phyloP scores from a whole-genome alignment of 2,797 vertebrate species.

The Malurus leucopterus region DNA sequence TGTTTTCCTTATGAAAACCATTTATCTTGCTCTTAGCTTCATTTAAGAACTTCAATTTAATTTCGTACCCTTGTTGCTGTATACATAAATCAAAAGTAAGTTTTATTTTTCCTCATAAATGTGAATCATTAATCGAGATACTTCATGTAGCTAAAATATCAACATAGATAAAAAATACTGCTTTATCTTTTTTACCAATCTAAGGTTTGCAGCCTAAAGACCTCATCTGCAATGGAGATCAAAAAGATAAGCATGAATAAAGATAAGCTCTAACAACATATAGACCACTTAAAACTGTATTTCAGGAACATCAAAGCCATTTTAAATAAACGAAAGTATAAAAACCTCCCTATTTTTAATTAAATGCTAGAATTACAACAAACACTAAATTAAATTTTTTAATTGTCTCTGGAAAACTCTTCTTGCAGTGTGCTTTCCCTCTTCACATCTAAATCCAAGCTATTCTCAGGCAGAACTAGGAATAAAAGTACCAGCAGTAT shows the following conservation, averaged over 20 bases:
- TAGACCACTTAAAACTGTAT: background rate
- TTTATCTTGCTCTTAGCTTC: background rate
- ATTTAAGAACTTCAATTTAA: background rate
- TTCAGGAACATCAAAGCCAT: background rate
- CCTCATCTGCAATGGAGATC: background rate
- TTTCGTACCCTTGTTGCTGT: background rate
- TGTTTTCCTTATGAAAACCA: background rate
- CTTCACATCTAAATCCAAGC: background rate
- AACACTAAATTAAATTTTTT: background rate
- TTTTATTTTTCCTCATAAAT: background rate
- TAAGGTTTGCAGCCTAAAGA: background rate
- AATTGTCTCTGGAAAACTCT: background rate
- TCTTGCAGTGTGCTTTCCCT: background rate
- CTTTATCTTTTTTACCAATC: background rate
- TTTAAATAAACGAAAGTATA: background rate
- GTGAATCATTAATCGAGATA: background rate
- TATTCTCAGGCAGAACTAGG: background rate
- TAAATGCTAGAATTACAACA: background rate
- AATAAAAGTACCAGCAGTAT: background rate
- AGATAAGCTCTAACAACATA: background rate
- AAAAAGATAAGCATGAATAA: background rate
- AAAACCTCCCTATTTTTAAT: background rate
- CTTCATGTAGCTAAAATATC: background rate
- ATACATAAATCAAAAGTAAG: background rate
- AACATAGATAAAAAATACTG: background rate